Conservation (phyloP, 2,113 vertebrate species). For the Anoura caudifer region DNA sequence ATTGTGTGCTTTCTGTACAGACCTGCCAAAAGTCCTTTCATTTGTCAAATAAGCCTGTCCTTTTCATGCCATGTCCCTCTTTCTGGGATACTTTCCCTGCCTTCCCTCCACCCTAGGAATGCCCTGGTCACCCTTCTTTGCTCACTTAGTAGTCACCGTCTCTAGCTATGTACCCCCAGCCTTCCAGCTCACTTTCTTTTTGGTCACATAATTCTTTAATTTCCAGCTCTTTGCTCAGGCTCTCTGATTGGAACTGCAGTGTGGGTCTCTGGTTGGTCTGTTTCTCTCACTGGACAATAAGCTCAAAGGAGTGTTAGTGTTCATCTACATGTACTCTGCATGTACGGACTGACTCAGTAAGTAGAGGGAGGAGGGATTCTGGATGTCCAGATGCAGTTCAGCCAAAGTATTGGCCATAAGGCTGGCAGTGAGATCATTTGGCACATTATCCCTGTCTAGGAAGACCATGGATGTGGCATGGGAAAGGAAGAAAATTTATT, state of each 20-base stretch:
- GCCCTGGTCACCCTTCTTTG: no score
- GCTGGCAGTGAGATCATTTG: background rate
- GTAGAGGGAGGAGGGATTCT: no score
- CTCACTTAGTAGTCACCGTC: no score
- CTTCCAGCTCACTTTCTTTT: background rate
- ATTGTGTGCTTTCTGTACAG: background rate
- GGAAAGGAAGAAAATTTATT: background rate
- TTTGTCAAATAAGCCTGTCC: no score
- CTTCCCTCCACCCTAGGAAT: background rate
- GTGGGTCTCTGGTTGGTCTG: no score
- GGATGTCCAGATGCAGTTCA: no score
- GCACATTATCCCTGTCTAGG: background rate
- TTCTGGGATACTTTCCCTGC: no score
- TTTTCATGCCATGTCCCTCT: background rate
- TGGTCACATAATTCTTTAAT: background rate
- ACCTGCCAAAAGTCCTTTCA: no score
- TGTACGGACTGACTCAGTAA: background rate
- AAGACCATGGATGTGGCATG: rapidly evolving
- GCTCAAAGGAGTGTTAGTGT: background rate
- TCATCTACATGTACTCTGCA: background rate
- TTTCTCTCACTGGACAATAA: background rate
- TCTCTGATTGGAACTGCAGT: background rate
- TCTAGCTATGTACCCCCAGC: background rate
- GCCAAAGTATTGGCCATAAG: no score
- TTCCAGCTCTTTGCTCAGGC: background rate